phyloP scores from a whole-genome alignment of 2,113 vertebrate genomes.

The Hemicordylus capensis region DNA sequence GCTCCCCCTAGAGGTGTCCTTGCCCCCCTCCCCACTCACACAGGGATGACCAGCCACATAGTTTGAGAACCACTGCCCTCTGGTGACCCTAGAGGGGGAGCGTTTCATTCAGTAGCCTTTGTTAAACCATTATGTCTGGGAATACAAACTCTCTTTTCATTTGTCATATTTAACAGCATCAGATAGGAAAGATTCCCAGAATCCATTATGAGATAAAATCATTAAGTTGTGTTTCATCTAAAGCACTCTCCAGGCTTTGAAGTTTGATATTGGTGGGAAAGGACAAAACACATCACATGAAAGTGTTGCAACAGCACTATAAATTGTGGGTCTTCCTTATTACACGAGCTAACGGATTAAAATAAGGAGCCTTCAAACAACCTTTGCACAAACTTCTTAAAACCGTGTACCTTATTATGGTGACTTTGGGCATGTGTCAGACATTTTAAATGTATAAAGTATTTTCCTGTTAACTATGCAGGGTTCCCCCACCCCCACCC shows the following conservation, averaged over 20 bases:
- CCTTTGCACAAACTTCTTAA: constrained; percentile 16
- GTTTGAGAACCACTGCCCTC: background rate
- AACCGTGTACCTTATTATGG: constrained; percentile 32
- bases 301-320: constrained; percentile 12
- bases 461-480: constrained; percentile 46
- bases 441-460: constrained; percentile 48
- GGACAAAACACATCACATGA: constrained; percentile 26
- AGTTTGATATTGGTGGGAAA: constrained; percentile 25
- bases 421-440: constrained; percentile 49
- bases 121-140: constrained; percentile 13
- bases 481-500: constrained; percentile 1
- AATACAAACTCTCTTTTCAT: constrained; percentile 14
- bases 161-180: constrained; percentile 38
- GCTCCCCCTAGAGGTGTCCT: background rate
- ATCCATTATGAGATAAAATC: constrained; percentile 43
- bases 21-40: background rate
- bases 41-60: background rate
- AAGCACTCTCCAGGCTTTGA: constrained; percentile 31
- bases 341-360: constrained; percentile 14
- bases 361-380: constrained; percentile 8
- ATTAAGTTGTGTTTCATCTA: constrained; percentile 27
- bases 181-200: constrained; percentile 47
- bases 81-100: background rate
- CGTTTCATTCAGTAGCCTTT: constrained; percentile 1
- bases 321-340: background rate